Evolutionary conservation across 2,888 invertebrate species (phyloP).

Genomic region (Hylaea fasciaria): DNA sequence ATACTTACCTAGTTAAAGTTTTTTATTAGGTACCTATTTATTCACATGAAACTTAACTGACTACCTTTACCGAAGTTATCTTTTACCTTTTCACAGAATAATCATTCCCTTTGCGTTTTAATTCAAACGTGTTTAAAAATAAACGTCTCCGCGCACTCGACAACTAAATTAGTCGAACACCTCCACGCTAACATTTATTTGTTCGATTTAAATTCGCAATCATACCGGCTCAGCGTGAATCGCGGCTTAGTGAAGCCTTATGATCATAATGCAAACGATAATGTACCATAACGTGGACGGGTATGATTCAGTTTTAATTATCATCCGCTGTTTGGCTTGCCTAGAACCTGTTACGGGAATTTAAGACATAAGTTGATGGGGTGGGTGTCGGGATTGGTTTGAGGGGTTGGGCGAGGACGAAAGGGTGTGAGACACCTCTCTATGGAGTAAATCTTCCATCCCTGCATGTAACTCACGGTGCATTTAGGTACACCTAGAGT

Average conservation of each 20-base stretch:
- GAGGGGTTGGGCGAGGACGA: constrained; percentile 44
- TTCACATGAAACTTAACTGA: no score
- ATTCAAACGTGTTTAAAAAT: constrained; percentile 45
- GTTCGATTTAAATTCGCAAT: constrained; percentile 60
- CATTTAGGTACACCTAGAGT: constrained; percentile 71
- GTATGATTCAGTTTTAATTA: constrained; percentile 19
- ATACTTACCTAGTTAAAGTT: no score
- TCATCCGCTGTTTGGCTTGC: constrained; percentile 3
- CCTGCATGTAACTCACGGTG: constrained; percentile 72
- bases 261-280: constrained; percentile 19
- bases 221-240: constrained; percentile 54
- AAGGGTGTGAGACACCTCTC: constrained; percentile 53
- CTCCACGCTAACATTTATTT: constrained; percentile 56
- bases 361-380: background rate
- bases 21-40: no score
- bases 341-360: constrained; percentile 5
- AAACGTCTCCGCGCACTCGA: constrained; percentile 47
- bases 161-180: constrained; percentile 62
- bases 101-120: constrained; percentile 28
- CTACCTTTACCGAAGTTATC: background rate
- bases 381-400: constrained; percentile 41
- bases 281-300: constrained; percentile 15
- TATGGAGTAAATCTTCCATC: constrained; percentile 75
- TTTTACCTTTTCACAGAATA: constrained; percentile 12
- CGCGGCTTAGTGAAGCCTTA: constrained; percentile 36